Base-by-base conservation (phyloP, 2,797 vertebrate genomes). In the Girardinus metallicus region DNA sequence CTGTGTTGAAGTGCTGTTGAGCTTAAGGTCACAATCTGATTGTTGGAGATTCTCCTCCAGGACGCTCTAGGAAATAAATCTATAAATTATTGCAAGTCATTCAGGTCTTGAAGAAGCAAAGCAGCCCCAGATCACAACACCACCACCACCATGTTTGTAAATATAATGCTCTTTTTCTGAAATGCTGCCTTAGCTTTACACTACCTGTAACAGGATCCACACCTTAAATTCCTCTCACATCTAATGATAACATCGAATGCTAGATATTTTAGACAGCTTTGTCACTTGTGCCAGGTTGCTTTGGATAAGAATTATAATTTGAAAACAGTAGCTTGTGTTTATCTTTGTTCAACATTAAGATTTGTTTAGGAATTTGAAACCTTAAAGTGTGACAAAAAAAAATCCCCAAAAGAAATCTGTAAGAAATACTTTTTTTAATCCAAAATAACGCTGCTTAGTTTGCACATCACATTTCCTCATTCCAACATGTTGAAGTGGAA, bases 401-500 rank as follows among this genome's bases (percentile, higher is more conserved):
- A 53, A 53, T 53, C 3, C 9, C 62, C 10, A 1, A 5, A 13
- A 71, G 2, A 44, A 44, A 16, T 9, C 23, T 71, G 26, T 44
- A 15, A 71, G 13, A 44, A 71, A 43, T 44, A 44, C 16, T 39
- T 66, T n/a, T 44, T 26, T 41, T n/a, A 71, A 7, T 72, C 4
- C n/a, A 46, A 21, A 31, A 23, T 31, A 62, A 31, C 4, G 0
- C 43, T 23, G 34, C 76, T 46, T 44, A 26, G 47, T 15, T 83
- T 57, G 10, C 21, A 57, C 23, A 47, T 55, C 66, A 57, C 39
- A 49, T 21, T 64, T 41, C 36, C 73, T 68, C 31, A 73, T 71
- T 78, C 21, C 79, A 7, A 72, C 70, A 78, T 21, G 41, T 49
- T 5, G 49, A 82, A 77, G 53, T 29, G 64, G 51, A 79, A 80